A percentile compares a stretch with the other conserved stretches of the same genome.
phyloP scores from a whole-genome alignment of 2,888 invertebrate species.

The Magallana nippona region DNA sequence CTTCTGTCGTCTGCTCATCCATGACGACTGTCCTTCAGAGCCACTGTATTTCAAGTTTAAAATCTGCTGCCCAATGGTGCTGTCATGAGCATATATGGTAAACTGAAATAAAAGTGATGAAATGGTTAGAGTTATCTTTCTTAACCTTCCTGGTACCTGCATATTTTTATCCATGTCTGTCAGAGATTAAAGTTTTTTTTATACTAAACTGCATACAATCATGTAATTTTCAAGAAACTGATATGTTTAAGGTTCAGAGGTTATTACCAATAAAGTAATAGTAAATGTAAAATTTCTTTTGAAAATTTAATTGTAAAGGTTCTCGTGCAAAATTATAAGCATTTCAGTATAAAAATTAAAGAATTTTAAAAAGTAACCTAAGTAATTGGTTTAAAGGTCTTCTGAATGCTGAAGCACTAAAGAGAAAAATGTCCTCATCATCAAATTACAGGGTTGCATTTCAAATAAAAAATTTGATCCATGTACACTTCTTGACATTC shows the following conservation, averaged over 20 bases:
- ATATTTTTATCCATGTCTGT: neutral
- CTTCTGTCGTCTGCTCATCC: conserved; percentile 72
- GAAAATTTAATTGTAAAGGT: too few relatives aligned
- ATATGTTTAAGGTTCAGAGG: too few relatives aligned
- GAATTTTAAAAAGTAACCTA: neutral
- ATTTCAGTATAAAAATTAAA: neutral
- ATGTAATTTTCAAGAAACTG: too few relatives aligned
- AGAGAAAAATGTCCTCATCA: neutral
- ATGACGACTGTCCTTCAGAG: conserved; percentile 50
- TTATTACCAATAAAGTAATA: too few relatives aligned
- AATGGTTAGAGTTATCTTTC: conserved; percentile 26
- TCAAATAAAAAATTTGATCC: neutral
- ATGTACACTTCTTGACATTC: neutral
- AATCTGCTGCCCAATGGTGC: conserved; percentile 92
- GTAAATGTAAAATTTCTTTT: too few relatives aligned
- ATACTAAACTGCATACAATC: too few relatives aligned
- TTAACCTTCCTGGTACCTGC: neutral
- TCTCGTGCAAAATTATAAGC: neutral
- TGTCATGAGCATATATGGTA: conserved; percentile 65
- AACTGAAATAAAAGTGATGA: conserved; percentile 64
- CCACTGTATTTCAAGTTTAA: conserved; percentile 86
- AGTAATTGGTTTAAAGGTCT: conserved; percentile 14
- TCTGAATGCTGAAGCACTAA: neutral
- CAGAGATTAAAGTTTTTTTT: neutral
- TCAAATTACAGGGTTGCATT: conserved; percentile 4